These are phyloP conservation scores for Syritta pipiens DNA, from an alignment of 2,888 invertebrate species.

Conservation along the genomic window DNA sequence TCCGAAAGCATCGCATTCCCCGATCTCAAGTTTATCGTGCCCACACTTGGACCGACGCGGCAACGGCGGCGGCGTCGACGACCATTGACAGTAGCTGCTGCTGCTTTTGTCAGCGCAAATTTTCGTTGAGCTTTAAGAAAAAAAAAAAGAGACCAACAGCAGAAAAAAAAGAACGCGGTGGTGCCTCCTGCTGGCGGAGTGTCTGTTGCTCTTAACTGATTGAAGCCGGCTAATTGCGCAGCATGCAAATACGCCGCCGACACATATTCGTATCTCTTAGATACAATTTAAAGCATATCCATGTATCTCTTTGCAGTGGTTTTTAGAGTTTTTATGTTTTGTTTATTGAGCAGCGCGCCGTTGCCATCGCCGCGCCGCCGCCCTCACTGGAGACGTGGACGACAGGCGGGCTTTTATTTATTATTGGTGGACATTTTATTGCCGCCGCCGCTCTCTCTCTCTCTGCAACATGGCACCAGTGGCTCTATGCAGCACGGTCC, in stretches of 20 bases:
- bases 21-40: conserved; percentile 44
- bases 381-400: conserved; percentile 48
- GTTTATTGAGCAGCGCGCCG: conserved; percentile 56
- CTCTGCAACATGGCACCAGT: conserved; percentile 45
- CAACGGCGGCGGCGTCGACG: conserved; percentile 11
- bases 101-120: conserved; percentile 33
- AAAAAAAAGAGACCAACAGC: neutral
- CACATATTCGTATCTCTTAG: conserved; percentile 52
- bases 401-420: conserved; percentile 61
- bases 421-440: conserved; percentile 66
- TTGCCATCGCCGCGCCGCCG: conserved; percentile 35
- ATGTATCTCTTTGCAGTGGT: conserved; percentile 43
- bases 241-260: conserved; percentile 53
- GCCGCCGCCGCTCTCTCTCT: too few relatives aligned
- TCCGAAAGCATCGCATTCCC: conserved; percentile 26
- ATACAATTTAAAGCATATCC: conserved; percentile 65
- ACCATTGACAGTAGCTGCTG: conserved; percentile 36
- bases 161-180: conserved; percentile 26
- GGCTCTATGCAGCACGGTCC: conserved; percentile 40
- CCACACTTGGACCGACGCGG: conserved; percentile 26
- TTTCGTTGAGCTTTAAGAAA: conserved; percentile 4
- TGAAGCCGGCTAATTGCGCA: conserved; percentile 55
- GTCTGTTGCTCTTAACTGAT: conserved; percentile 50
- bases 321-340: conserved; percentile 55
- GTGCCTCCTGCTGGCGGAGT: conserved; percentile 16